Evolutionary conservation across 2,888 invertebrate genomes (phyloP).

Genomic region (Acanthopleura granulata): DNA sequence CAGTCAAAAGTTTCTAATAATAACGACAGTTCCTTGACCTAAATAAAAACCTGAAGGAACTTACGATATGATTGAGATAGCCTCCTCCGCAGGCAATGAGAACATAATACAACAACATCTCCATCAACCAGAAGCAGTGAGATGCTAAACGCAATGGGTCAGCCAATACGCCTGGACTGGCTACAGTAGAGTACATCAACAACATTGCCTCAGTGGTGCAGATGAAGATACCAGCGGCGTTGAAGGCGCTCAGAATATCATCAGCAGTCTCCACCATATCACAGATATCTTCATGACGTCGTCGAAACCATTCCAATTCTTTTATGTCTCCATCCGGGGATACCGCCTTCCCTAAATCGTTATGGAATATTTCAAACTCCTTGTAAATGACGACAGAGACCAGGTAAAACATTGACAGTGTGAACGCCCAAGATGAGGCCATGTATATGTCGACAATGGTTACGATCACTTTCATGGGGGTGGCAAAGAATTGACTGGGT

Average conservation of each 20-base stretch:
- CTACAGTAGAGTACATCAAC: neutral
- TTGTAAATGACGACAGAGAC: too few relatives aligned
- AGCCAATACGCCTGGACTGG: neutral
- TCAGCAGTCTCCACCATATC: neutral
- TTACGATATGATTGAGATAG: constrained; percentile 8
- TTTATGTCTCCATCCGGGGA: too few relatives aligned
- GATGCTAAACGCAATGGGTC: neutral
- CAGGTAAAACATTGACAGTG: too few relatives aligned
- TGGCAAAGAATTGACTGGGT: too few relatives aligned
- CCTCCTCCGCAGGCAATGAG: constrained; percentile 17
- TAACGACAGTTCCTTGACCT: too few relatives aligned
- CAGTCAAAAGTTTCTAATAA: too few relatives aligned
- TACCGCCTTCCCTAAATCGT: too few relatives aligned
- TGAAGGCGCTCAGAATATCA: neutral
- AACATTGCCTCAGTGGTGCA: constrained; percentile 7
- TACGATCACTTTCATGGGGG: too few relatives aligned
- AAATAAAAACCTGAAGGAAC: neutral
- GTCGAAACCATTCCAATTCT: neutral
- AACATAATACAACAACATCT: neutral
- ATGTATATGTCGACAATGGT: too few relatives aligned
- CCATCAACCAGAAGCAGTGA: constrained; percentile 2
- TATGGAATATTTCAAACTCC: too few relatives aligned
- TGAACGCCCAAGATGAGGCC: too few relatives aligned
- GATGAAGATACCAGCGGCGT: neutral
- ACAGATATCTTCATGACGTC: neutral